Evolutionary conservation across 2,888 invertebrate genomes (phyloP).

Genomic region (Timema cristinae): DNA sequence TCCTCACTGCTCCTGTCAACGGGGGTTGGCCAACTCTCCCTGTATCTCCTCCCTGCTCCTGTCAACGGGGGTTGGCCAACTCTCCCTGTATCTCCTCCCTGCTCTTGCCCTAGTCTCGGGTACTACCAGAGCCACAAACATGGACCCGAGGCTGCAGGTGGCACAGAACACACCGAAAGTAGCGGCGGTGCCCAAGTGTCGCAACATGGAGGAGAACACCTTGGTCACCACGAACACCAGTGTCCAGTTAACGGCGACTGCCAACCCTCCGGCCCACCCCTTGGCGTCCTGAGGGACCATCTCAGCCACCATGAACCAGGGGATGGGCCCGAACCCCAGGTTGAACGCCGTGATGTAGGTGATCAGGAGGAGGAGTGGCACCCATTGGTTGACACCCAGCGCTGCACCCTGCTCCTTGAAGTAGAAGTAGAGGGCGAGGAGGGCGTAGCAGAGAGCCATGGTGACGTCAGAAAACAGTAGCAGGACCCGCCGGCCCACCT

Average conservation of each 20-base stretch:
- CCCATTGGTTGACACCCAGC: conserved; percentile 56
- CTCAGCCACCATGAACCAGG: conserved; percentile 77
- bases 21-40: not conserved
- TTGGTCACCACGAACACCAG: conserved; percentile 69
- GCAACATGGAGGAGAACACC: conserved; percentile 49
- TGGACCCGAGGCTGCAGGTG: conserved; percentile 15
- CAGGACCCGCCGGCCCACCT: conserved; percentile 68
- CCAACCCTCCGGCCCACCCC: conserved; percentile 68
- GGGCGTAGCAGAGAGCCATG: conserved; percentile 65
- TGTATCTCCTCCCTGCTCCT: conserved; percentile 21
- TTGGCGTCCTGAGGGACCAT: conserved; percentile 68
- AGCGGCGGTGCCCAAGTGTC: not conserved
- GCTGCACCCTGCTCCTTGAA: conserved; percentile 39
- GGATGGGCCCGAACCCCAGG: conserved; percentile 74
- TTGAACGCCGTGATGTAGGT: conserved; percentile 64
- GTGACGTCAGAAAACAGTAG: conserved; percentile 66
- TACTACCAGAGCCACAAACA: conserved; percentile 23
- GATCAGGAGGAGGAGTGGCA: conserved; percentile 62
- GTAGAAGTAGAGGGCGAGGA: conserved; percentile 71
- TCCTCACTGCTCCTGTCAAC: conserved; percentile 7
- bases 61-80: too few relatives aligned
- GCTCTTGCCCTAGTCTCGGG: conserved; percentile 26
- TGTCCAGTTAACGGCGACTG: conserved; percentile 52
- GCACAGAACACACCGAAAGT: conserved; percentile 22
- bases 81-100: conserved; percentile 19